A percentile compares a stretch with the other conserved stretches of the same genome.
Conservation (phyloP, 2,888 invertebrate species). For the Diplolepis rosae region DNA sequence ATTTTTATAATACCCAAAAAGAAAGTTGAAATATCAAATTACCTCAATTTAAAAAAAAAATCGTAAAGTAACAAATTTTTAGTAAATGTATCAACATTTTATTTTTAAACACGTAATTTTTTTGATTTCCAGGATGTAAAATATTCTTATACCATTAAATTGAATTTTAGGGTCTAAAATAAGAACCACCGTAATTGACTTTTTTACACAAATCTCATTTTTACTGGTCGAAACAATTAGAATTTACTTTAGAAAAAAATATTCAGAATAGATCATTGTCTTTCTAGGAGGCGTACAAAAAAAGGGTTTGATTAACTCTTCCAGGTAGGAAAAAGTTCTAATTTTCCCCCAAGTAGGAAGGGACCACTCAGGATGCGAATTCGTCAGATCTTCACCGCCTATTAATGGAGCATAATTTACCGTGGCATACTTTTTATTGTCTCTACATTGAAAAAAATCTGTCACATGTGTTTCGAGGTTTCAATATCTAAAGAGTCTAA, state of each 20-base stretch:
- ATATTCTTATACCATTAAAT: no score
- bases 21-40: no score
- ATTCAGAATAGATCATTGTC: no score
- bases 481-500: slow-evolving; percentile 6
- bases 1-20: no score
- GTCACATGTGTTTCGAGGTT: slow-evolving; percentile 44
- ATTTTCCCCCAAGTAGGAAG: slow-evolving; percentile 4
- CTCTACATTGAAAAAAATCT: slow-evolving; percentile 53
- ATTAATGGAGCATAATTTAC: slow-evolving; percentile 66
- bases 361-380: slow-evolving; percentile 22
- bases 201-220: no score
- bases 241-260: background rate
- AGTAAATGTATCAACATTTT: no score
- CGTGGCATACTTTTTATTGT: slow-evolving; percentile 60
- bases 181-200: no score
- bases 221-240: background rate
- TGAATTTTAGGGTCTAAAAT: no score
- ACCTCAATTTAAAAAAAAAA: no score
- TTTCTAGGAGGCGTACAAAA: background rate
- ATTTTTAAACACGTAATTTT: no score
- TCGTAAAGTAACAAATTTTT: no score
- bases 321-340: background rate
- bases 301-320: background rate
- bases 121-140: no score
- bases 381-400: slow-evolving; percentile 60